Evolutionary conservation across 2,113 vertebrate species (phyloP).

Genomic region (Artemisiospiza belli): DNA sequence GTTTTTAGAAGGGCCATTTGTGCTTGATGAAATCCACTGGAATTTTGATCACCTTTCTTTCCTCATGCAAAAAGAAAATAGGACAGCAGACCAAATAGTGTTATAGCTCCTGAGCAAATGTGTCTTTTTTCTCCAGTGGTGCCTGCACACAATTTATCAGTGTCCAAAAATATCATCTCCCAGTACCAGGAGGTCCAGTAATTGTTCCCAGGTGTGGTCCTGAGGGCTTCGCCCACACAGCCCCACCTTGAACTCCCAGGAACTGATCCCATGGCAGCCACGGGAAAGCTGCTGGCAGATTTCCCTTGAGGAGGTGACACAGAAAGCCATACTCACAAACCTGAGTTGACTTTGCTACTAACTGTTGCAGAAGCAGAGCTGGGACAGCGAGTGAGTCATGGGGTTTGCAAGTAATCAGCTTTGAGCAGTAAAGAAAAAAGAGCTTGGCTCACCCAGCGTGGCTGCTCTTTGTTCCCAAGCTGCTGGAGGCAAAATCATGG

Average conservation of each 20-base stretch:
- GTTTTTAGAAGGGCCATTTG: neutral
- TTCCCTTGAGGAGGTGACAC: neutral
- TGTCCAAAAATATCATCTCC: neutral
- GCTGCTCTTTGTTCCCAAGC: neutral
- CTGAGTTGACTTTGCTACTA: neutral
- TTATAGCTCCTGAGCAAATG: neutral
- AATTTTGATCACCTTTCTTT: neutral
- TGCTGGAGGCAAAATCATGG: neutral
- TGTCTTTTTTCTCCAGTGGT: neutral
- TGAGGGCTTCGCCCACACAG: neutral
- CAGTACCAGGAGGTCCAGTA: neutral
- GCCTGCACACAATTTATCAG: neutral
- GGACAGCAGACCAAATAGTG: neutral
- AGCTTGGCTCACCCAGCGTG: neutral
- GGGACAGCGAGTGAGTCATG: slow-evolving; percentile 6
- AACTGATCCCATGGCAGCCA: neutral
- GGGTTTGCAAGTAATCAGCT: neutral
- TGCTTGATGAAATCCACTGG: neutral
- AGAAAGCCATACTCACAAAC: neutral
- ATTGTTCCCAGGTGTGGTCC: neutral
- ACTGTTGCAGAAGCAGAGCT: neutral
- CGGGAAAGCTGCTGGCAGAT: neutral
- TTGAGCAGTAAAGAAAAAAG: neutral
- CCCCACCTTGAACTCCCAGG: neutral
- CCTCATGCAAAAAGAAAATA: neutral